A percentile compares a stretch with the other conserved stretches of the same genome.
phyloP scores from a whole-genome alignment of 2,797 vertebrate genomes.

The Chiroxiphia lanceolata region DNA sequence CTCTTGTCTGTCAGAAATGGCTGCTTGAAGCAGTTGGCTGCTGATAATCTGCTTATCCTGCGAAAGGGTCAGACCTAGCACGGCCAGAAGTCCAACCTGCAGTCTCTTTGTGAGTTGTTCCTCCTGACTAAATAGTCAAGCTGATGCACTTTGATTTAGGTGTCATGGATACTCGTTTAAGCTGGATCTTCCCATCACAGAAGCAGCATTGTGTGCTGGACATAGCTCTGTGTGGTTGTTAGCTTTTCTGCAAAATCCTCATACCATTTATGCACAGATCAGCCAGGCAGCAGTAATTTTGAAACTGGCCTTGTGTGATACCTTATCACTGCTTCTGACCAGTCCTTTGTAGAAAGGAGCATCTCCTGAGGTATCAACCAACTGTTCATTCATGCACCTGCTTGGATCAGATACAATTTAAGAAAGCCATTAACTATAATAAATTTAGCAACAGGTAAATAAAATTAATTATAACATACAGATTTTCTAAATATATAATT shows the following conservation, averaged over 20 bases:
- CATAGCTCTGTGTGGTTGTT: background rate
- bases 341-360: background rate
- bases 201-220: background rate
- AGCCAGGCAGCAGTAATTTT: background rate
- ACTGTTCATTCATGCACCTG: background rate
- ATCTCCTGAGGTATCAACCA: background rate
- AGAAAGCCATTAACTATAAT: background rate
- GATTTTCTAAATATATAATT: background rate
- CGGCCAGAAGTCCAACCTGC: background rate
- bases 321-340: background rate
- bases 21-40: background rate
- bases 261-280: accelerated
- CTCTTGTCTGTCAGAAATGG: background rate
- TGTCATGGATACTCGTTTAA: background rate
- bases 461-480: background rate
- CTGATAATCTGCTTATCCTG: background rate
- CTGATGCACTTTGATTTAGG: background rate
- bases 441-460: background rate
- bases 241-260: background rate
- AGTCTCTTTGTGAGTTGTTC: background rate
- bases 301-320: background rate
- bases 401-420: background rate
- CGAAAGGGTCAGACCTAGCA: background rate
- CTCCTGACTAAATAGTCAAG: background rate
- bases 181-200: background rate